A percentile compares a stretch with the other conserved stretches of the same genome.
phyloP scores from a whole-genome alignment of 2,888 invertebrate species.

The Apamea epomidion region DNA sequence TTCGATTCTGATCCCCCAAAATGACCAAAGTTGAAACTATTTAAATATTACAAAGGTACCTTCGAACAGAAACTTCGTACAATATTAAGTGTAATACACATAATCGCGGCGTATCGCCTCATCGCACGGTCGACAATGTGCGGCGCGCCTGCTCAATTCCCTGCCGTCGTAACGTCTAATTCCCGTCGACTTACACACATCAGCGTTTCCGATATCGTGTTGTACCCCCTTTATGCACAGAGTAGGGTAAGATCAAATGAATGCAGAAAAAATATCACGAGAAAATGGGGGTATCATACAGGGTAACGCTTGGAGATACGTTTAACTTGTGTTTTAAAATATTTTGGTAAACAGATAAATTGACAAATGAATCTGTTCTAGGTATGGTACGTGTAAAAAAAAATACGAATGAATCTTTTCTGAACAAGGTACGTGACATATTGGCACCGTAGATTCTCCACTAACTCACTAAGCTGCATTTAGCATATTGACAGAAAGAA shows the following conservation, averaged over 20 bases:
- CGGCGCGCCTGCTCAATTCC: conserved; percentile 85
- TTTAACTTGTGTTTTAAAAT: not conserved
- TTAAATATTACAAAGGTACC: conserved; percentile 18
- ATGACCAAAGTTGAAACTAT: conserved; percentile 13
- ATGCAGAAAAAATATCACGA: not conserved
- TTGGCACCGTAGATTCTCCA: not conserved
- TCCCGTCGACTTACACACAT: conserved; percentile 90
- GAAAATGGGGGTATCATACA: not conserved
- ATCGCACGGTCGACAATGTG: conserved; percentile 65
- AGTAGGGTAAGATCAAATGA: conserved; percentile 66
- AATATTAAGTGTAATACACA: conserved; percentile 58
- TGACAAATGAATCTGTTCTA: not conserved
- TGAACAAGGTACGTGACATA: not conserved
- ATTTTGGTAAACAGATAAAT: not conserved
- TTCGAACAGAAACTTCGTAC: conserved; percentile 19
- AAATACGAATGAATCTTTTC: not conserved
- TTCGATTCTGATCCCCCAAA: not conserved
- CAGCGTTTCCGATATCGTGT: conserved; percentile 90
- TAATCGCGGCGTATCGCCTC: conserved; percentile 60
- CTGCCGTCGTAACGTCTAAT: conserved; percentile 90
- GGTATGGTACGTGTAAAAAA: too few species aligned
- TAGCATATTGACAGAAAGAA: not conserved
- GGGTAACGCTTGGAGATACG: not conserved
- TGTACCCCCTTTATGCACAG: conserved; percentile 84
- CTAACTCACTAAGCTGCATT: not conserved